Conservation (phyloP, 2,888 invertebrate genomes). For the Leptinotarsa juncta region DNA sequence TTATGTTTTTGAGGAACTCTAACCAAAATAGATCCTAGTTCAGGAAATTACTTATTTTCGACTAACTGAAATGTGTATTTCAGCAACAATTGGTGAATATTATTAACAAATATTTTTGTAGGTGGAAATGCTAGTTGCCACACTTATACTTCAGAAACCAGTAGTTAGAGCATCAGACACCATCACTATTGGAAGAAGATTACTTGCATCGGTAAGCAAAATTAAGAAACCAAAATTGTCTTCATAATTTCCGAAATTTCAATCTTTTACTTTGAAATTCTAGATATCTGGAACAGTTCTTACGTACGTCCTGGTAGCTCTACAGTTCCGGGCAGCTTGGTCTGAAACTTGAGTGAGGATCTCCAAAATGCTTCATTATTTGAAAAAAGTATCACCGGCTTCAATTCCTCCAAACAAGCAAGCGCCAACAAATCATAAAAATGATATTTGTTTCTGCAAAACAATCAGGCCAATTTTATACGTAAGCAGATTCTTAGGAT, state of each 20-base stretch:
- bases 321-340: constrained; percentile 51
- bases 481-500: not conserved
- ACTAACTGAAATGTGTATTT: too few relatives aligned
- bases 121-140: constrained; percentile 56
- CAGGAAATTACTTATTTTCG: too few relatives aligned
- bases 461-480: not conserved
- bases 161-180: constrained; percentile 56
- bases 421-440: not conserved
- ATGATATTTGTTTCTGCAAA: not conserved
- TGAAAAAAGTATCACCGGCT: not conserved
- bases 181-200: constrained; percentile 54
- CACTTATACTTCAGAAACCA: constrained; percentile 54
- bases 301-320: constrained; percentile 54
- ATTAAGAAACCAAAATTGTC: not conserved
- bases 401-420: not conserved
- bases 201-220: constrained; percentile 57
- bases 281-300: constrained; percentile 54
- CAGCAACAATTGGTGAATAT: too few relatives aligned
- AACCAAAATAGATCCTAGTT: too few relatives aligned
- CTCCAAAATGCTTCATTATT: not conserved
- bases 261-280: constrained; percentile 19
- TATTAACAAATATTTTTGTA: constrained; percentile 33
- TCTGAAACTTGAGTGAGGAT: constrained; percentile 17
- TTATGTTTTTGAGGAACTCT: too few relatives aligned
- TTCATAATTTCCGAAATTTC: not conserved